Base-by-base conservation (phyloP, 2,888 invertebrate species). In the Parapristionchus giblindavisi region DNA sequence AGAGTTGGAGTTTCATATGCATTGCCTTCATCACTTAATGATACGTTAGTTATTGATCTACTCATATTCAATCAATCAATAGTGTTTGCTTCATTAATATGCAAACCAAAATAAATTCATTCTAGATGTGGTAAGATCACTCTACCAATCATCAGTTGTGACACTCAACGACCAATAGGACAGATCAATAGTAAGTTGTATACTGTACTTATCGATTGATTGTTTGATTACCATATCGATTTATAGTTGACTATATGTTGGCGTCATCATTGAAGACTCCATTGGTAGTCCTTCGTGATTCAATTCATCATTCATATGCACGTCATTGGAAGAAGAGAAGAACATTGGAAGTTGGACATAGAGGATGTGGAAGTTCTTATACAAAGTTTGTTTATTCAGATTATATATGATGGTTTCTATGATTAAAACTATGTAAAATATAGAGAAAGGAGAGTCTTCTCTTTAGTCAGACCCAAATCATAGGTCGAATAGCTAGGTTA, bases 351-450 rank as follows among this genome's bases (percentile, higher is more conserved):
- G 94, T 98, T 70, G 98, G 97, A 0, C 97, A 98, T 88, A 91
- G 97, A 73, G 98, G 98, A n/a, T 92, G 94, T 73, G 98, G 98
- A 60, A 94, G 93, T 76, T 96, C 95, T 79, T 96, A 87, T 73
- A 87, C 87, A 54, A 87, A 85, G 86, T 84, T 27, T 61, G 72
- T 52, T 17, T n/a, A 3, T 21, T n/a, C 24, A 14, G 14, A n/a
- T 32, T 27, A 1, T 3, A 24, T 34, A 21, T 32, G 29, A 54
- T n/a, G n/a, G n/a, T n/a, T n/a, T n/a, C n/a, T n/a, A n/a, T 36
- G 5, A 34, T 71, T 24, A 29, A 27, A n/a, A 29, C 14, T 56
- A 24, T 29, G 27, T 29, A 56, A 29, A 29, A 24, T 58, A 4
- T 21, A 52, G 52, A 17, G 52, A 17, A 52, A 52, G 21, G 24